A percentile compares a stretch with the other conserved stretches of the same genome.
phyloP scores from a whole-genome alignment of 2,113 vertebrate genomes.

The Pogona vitticeps region DNA sequence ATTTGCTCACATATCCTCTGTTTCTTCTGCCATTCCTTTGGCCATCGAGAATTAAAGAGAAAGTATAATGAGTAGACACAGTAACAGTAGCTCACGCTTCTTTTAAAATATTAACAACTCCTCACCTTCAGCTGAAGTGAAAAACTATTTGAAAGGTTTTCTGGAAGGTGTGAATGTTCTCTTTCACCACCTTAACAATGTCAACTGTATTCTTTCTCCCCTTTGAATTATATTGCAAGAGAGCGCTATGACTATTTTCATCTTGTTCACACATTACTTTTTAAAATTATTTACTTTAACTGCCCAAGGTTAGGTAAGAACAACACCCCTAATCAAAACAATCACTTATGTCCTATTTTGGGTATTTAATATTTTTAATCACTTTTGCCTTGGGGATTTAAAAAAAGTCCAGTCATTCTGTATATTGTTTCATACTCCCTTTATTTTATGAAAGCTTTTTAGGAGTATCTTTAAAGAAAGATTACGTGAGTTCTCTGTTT shows the following conservation, averaged over 20 bases:
- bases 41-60: neutral
- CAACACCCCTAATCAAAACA: neutral
- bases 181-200: constrained; percentile 15
- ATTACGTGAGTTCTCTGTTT: constrained; percentile 13
- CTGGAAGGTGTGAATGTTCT: constrained; percentile 42
- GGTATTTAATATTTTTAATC: neutral
- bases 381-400: neutral
- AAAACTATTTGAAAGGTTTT: constrained; percentile 6
- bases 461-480: neutral
- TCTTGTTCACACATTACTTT: neutral
- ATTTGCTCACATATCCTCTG: neutral
- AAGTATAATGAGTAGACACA: neutral
- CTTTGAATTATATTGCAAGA: neutral
- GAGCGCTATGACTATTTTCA: neutral
- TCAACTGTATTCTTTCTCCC: constrained; percentile 27
- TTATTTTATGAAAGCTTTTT: neutral
- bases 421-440: neutral
- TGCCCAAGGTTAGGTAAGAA: neutral
- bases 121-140: constrained; percentile 17
- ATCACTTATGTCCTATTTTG: neutral
- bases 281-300: neutral
- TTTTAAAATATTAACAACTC: constrained; percentile 21
- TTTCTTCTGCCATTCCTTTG: neutral
- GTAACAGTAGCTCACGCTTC: neutral
- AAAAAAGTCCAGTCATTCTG: neutral